Conservation (phyloP, 2,797 vertebrate species). For the Amblyraja radiata region DNA sequence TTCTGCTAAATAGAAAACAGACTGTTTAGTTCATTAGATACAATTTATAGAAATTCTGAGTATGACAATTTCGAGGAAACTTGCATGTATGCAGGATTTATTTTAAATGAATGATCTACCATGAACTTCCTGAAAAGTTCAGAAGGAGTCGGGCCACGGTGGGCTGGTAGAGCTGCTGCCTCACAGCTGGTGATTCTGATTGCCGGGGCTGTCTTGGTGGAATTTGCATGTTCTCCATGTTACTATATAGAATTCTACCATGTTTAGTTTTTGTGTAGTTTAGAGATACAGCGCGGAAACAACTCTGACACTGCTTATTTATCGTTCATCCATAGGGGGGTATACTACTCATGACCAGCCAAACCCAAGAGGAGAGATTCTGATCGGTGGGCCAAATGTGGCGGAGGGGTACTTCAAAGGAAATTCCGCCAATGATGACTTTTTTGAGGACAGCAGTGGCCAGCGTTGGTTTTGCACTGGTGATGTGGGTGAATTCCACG, state of each 20-base stretch:
- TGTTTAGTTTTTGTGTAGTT: too few relatives aligned
- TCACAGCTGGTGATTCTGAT: too few relatives aligned
- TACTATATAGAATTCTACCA: too few relatives aligned
- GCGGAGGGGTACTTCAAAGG: slow-evolving; percentile 88
- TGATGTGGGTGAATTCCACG: slow-evolving; percentile 85
- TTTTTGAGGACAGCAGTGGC: slow-evolving; percentile 71
- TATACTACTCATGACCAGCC: slow-evolving; percentile 83
- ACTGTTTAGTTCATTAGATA: background rate
- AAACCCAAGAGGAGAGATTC: slow-evolving; percentile 84
- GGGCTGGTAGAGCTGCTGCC: too few relatives aligned
- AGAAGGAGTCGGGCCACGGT: background rate
- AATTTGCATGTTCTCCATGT: too few relatives aligned
- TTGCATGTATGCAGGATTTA: background rate
- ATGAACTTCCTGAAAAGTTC: background rate
- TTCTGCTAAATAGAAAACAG: background rate
- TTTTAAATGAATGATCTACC: background rate
- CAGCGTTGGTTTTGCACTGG: slow-evolving; percentile 97
- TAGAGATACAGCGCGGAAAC: too few relatives aligned
- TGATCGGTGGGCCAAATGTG: slow-evolving; percentile 90
- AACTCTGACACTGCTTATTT: background rate
- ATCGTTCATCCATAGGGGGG: slow-evolving; percentile 63
- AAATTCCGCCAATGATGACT: slow-evolving; percentile 71
- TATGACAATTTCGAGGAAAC: background rate
- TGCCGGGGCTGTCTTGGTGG: too few relatives aligned
- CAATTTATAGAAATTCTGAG: background rate